Percentiles rank a stretch among this genome's conserved stretches.
Conservation (phyloP, 2,113 vertebrate species). For the Coregonus clupeaformis region DNA sequence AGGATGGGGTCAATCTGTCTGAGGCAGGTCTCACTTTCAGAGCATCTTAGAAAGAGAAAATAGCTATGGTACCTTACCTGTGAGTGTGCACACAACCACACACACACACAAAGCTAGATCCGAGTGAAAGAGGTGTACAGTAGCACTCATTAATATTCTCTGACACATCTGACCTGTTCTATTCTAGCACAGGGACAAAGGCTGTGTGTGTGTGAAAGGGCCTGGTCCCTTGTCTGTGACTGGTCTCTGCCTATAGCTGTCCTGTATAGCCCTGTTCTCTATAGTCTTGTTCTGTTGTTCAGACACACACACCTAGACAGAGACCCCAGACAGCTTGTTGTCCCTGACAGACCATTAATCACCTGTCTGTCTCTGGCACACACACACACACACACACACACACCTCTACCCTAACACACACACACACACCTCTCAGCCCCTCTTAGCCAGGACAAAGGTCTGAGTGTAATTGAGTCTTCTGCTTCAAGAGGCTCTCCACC, state of each 20-base stretch:
- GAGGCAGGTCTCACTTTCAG: too few relatives aligned
- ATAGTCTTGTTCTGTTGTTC: constrained; percentile 36
- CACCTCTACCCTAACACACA: constrained; percentile 23
- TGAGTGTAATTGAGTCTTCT: too few relatives aligned
- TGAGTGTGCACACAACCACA: background rate
- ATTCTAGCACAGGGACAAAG: constrained; percentile 56
- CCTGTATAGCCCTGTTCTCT: background rate
- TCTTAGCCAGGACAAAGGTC: too few relatives aligned
- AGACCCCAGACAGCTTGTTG: constrained; percentile 31
- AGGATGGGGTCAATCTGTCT: background rate
- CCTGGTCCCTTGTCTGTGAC: background rate
- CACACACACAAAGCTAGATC: background rate
- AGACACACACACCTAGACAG: too few relatives aligned
- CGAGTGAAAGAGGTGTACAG: constrained; percentile 31
- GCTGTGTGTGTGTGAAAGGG: constrained; percentile 12
- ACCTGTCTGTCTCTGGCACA: constrained; percentile 14
- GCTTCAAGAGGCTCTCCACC: background rate
- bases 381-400: too few relatives aligned
- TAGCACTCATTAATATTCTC: constrained; percentile 67
- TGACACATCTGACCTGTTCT: constrained; percentile 60
- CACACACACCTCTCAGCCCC: too few relatives aligned
- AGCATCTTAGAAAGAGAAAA: background rate
- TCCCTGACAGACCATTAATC: constrained; percentile 56
- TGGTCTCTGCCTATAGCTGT: background rate
- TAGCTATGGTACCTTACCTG: background rate